Evolutionary conservation across 2,888 invertebrate species (phyloP).

Genomic region (Drosophila rellima): DNA sequence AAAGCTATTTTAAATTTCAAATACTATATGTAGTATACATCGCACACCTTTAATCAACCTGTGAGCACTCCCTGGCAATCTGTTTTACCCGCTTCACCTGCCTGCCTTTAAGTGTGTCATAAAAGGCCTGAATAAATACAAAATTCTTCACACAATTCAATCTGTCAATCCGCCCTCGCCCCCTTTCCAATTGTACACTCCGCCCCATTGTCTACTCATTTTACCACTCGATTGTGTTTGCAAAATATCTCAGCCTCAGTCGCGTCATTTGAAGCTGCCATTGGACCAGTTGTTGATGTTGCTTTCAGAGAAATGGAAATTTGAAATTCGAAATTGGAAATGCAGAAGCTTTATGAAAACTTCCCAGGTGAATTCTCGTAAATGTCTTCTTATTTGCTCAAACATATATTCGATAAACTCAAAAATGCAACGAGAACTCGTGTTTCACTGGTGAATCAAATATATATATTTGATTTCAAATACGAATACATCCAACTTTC

Average conservation of each 20-base stretch:
- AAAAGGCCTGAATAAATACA: conserved; percentile 67
- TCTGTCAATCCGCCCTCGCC: conserved; percentile 37
- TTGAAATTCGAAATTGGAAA: conserved; percentile 49
- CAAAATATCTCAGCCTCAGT: conserved; percentile 23
- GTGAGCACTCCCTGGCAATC: conserved; percentile 4
- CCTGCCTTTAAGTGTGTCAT: conserved; percentile 49
- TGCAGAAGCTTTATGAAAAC: conserved; percentile 48
- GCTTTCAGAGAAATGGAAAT: conserved; percentile 7
- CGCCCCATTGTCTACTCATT: conserved; percentile 64
- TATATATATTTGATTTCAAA: neutral
- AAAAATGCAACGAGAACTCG: conserved; percentile 46
- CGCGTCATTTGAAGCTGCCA: conserved; percentile 7
- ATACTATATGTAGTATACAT: conserved; percentile 29
- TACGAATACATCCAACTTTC: conserved; percentile 9
- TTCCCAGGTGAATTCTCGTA: conserved; percentile 25
- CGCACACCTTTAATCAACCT: conserved; percentile 68
- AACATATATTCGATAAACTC: neutral
- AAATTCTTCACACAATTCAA: conserved; percentile 62
- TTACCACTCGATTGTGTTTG: conserved; percentile 57
- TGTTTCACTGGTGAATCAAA: conserved; percentile 7
- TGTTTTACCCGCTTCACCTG: conserved; percentile 1
- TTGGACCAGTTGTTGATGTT: conserved; percentile 3
- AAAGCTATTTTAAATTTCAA: conserved; percentile 65
- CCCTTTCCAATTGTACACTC: neutral
- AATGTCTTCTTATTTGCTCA: conserved; percentile 7